A percentile compares a stretch with the other conserved stretches of the same genome.
phyloP scores from a whole-genome alignment of 2,113 vertebrate species.

The Microcebus griseorufus region DNA sequence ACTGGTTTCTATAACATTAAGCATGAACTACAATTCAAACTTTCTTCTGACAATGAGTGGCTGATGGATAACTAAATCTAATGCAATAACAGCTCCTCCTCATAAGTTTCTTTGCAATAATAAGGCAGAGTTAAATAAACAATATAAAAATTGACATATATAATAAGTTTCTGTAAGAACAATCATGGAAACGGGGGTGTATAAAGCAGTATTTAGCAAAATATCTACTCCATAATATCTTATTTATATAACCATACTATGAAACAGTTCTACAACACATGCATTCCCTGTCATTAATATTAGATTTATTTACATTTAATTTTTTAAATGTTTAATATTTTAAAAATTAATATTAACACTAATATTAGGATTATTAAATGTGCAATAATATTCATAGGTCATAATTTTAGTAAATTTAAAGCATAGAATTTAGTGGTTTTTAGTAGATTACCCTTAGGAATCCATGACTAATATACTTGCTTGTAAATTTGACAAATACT shows the following conservation, averaged over 20 bases:
- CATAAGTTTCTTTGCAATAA: neutral
- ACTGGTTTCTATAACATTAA: neutral
- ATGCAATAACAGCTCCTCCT: neutral
- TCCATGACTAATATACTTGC: neutral
- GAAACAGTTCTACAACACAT: neutral
- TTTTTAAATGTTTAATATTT: neutral
- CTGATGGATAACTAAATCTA: neutral
- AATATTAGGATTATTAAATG: neutral
- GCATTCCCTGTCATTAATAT: neutral
- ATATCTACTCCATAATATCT: neutral
- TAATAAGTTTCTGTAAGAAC: neutral
- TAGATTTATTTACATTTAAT: neutral
- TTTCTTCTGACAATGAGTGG: neutral
- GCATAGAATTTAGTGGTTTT: neutral
- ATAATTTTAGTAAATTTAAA: constrained; percentile 3
- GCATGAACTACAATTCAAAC: neutral
- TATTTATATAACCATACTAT: neutral
- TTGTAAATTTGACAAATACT: neutral
- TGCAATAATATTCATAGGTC: neutral
- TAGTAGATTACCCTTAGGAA: neutral
- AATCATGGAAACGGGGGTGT: neutral
- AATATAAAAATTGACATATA: neutral
- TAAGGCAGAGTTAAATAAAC: neutral
- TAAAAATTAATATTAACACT: neutral
- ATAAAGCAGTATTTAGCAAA: neutral